Evolutionary conservation across 2,113 vertebrate species (phyloP).

Genomic region (Eira barbara): DNA sequence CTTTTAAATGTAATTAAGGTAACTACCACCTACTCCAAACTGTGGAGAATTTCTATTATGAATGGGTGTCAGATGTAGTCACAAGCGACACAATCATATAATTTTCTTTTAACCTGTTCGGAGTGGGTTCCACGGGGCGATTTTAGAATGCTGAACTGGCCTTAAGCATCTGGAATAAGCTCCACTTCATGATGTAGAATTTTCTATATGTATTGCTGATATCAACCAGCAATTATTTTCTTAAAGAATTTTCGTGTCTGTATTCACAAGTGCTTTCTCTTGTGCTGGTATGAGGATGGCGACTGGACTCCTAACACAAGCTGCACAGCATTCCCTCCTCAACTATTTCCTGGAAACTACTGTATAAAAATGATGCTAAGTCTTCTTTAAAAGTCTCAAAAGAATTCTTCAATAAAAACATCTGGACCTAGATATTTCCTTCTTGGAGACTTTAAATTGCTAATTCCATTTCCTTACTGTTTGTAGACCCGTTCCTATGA

Average conservation of each 20-base stretch:
- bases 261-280: not conserved
- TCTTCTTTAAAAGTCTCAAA: not conserved
- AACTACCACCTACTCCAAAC: not conserved
- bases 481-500: not conserved
- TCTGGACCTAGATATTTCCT: not conserved
- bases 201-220: not conserved
- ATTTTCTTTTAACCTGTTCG: not conserved
- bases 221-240: not conserved
- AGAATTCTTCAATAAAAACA: not conserved
- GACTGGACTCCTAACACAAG: not conserved
- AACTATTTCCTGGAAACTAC: not conserved
- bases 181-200: not conserved
- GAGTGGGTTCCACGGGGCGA: accelerated
- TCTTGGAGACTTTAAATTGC: not conserved
- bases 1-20: not conserved
- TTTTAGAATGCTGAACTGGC: not conserved
- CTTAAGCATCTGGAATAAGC: not conserved
- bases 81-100: not conserved
- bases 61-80: not conserved
- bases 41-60: not conserved
- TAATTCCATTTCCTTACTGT: not conserved
- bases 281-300: not conserved
- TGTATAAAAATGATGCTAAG: not conserved
- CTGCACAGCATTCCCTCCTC: not conserved
- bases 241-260: not conserved